Evolutionary conservation across 37 sponge, comb jelly and placozoan species (phyloP).

Genomic region (Spongilla lacustris): DNA sequence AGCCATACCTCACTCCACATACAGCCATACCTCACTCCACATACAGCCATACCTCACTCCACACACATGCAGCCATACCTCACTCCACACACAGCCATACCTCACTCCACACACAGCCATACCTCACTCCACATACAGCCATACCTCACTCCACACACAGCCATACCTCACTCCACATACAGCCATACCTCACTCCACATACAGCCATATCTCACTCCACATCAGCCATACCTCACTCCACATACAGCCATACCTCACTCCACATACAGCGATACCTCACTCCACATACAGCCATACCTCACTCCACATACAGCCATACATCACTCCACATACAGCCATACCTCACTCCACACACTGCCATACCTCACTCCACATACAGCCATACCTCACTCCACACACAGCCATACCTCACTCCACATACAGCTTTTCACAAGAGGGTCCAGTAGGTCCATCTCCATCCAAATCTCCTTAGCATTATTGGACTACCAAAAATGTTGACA

Average conservation of each 20-base stretch:
- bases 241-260: conserved; percentile 67
- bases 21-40: conserved; percentile 6
- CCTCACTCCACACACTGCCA: no score
- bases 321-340: conserved; percentile 50
- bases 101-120: no score
- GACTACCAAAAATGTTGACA: conserved; percentile 23
- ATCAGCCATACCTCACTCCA: no score
- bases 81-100: conserved; percentile 54
- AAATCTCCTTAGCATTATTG: conserved; percentile 45
- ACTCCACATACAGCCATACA: no score
- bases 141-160: no score
- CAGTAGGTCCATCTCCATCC: conserved; percentile 46
- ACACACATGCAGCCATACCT: no score
- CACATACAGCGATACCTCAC: conserved; percentile 25
- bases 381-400: no score
- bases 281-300: no score
- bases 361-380: conserved; percentile 43
- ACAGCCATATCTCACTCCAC: no score
- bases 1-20: conserved; percentile 66
- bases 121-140: no score
- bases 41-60: no score
- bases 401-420: conserved; percentile 34
- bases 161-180: conserved; percentile 62
- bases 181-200: no score
- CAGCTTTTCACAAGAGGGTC: conserved; percentile 36